Percentiles rank a stretch among this genome's conserved stretches.
These are phyloP conservation scores for Pseudobourletiella spinata DNA, from an alignment of 1,140 invertebrate species.

Conservation along the genomic window DNA sequence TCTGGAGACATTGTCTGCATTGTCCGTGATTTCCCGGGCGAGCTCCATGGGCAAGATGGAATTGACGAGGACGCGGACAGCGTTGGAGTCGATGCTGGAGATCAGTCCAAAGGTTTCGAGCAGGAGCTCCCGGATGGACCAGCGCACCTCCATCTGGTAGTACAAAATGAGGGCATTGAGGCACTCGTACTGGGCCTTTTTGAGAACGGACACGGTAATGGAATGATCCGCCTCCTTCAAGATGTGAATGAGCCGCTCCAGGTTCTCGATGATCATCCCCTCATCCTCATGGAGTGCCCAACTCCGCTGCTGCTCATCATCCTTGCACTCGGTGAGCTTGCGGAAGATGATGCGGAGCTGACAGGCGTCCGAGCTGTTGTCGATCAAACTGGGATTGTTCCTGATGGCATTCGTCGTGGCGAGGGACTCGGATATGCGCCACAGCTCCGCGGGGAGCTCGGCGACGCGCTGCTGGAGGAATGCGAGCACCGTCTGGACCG, in stretches of 20 bases:
- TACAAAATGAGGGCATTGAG: slow-evolving; percentile 71
- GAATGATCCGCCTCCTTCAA: slow-evolving; percentile 62
- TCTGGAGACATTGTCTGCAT: neutral
- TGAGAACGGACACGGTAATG: slow-evolving; percentile 66
- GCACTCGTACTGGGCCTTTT: slow-evolving; percentile 62
- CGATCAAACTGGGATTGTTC: slow-evolving; percentile 41
- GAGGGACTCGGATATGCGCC: slow-evolving; percentile 11
- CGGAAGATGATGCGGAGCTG: slow-evolving; percentile 67
- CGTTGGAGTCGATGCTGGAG: slow-evolving; percentile 68
- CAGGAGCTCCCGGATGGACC: slow-evolving; percentile 67
- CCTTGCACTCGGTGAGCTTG: slow-evolving; percentile 73
- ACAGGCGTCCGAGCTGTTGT: slow-evolving; percentile 64
- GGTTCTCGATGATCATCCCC: slow-evolving; percentile 67
- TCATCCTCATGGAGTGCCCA: slow-evolving; percentile 92
- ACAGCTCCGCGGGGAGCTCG: neutral
- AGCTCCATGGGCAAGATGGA: slow-evolving; percentile 81
- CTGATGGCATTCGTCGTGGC: slow-evolving; percentile 35
- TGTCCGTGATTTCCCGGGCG: slow-evolving; percentile 48
- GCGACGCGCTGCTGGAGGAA: slow-evolving; percentile 36
- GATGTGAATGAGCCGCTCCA: slow-evolving; percentile 55
- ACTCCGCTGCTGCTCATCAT: slow-evolving; percentile 84
- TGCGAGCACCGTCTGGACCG: slow-evolving; percentile 63
- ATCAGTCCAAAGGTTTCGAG: slow-evolving; percentile 76
- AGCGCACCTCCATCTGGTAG: slow-evolving; percentile 85
- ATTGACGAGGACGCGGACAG: slow-evolving; percentile 68